Conservation (phyloP, 2,888 invertebrate genomes). For the Spialia ferax region DNA sequence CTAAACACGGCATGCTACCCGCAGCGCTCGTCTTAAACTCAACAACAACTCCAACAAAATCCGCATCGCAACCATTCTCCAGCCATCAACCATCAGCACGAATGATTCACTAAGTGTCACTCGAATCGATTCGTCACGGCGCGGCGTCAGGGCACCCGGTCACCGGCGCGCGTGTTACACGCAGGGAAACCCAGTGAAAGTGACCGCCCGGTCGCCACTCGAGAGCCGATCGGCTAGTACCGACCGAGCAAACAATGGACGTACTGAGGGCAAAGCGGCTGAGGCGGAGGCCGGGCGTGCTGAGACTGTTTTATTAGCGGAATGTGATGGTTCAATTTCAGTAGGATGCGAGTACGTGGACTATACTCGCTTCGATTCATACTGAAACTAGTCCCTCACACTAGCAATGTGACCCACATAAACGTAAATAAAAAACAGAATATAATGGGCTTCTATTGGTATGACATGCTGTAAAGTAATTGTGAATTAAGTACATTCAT, state of each 20-base stretch:
- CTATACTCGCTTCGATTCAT: no score
- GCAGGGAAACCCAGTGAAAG: slow-evolving; percentile 29
- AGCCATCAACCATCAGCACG: background rate
- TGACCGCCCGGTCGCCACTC: slow-evolving; percentile 1
- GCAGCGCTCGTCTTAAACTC: no score
- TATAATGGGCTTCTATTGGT: no score
- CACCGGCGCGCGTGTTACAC: slow-evolving; percentile 14
- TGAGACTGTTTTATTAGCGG: background rate
- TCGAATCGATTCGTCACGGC: slow-evolving; percentile 8
- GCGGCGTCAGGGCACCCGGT: slow-evolving; percentile 23
- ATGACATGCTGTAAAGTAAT: no score
- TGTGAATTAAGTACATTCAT: no score
- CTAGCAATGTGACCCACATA: no score
- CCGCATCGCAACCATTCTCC: background rate
- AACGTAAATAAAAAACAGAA: no score
- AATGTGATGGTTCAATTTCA: background rate
- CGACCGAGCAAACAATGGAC: background rate
- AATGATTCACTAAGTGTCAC: background rate
- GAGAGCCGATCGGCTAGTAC: background rate
- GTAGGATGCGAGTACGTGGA: background rate
- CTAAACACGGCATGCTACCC: no score
- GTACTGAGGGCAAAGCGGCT: background rate
- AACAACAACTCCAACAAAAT: background rate
- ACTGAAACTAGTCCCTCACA: no score
- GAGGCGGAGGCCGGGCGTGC: background rate